Evolutionary conservation across 2,888 invertebrate genomes (phyloP).

Genomic region (Sesia apiformis): DNA sequence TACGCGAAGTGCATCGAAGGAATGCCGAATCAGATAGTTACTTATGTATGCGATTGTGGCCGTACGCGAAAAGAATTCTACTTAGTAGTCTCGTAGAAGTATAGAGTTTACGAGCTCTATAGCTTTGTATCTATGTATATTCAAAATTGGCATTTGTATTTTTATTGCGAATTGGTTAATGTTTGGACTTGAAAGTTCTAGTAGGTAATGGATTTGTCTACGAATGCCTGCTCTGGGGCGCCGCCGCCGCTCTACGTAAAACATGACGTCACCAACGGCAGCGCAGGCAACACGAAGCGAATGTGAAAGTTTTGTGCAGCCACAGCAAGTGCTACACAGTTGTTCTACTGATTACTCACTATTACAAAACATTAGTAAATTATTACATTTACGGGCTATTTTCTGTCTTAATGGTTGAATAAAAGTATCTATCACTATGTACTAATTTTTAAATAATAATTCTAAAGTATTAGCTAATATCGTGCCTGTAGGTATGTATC

Average conservation of each 20-base stretch:
- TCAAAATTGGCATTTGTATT: too few species aligned
- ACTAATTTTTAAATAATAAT: too few species aligned
- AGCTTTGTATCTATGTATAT: too few species aligned
- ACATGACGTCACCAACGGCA: constrained; percentile 10
- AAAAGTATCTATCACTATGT: too few species aligned
- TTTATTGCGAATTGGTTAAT: too few species aligned
- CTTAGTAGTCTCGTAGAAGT: too few species aligned
- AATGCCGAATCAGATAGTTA: too few species aligned
- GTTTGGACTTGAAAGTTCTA: neutral
- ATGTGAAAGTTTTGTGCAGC: constrained; percentile 67
- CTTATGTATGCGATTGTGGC: too few species aligned
- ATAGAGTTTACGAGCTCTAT: too few species aligned
- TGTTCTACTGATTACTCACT: constrained; percentile 23
- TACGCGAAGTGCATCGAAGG: too few species aligned
- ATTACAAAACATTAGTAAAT: constrained; percentile 17
- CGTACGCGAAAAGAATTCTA: too few species aligned
- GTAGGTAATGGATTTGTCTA: constrained; percentile 2
- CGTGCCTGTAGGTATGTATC: constrained; percentile 4
- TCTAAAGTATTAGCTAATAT: neutral
- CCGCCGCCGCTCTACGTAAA: constrained; percentile 13
- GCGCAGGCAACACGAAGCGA: constrained; percentile 55
- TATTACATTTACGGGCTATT: neutral
- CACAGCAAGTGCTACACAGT: constrained; percentile 53
- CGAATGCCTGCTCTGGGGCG: constrained; percentile 3
- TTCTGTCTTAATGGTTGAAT: too few species aligned